Percentiles rank a stretch among this genome's conserved stretches.
phyloP scores from a whole-genome alignment of 1,140 invertebrate genomes.

The Centruroides vittatus region DNA sequence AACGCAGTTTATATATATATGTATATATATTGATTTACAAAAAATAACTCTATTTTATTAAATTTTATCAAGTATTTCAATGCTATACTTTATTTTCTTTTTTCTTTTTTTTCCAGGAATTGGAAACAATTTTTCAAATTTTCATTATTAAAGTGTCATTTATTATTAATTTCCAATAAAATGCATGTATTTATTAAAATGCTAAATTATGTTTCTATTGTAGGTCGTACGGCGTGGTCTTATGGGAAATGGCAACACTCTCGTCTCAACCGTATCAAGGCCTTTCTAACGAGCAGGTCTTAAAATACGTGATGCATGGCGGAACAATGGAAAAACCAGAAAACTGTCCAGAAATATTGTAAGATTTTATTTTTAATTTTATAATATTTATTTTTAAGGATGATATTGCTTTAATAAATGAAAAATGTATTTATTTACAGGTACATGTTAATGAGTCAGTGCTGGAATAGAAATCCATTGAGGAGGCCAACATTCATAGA shows the following conservation, averaged over 20 bases:
- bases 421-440: conserved; percentile 22
- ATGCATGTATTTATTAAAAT: no score
- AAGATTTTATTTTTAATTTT: conserved; percentile 19
- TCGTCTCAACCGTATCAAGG: conserved; percentile 91
- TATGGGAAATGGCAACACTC: conserved; percentile 96
- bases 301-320: conserved; percentile 77
- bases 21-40: no score
- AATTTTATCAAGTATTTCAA: no score
- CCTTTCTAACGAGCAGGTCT: conserved; percentile 53
- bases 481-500: conserved; percentile 71
- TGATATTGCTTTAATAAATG: background rate
- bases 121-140: no score
- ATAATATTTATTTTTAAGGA: background rate
- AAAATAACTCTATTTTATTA: no score
- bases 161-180: no score
- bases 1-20: no score
- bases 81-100: no score
- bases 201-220: no score
- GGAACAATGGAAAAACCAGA: conserved; percentile 84
- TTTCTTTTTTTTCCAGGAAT: no score
- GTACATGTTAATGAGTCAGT: conserved; percentile 71
- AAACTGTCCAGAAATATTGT: conserved; percentile 76
- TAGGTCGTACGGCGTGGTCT: conserved; percentile 71
- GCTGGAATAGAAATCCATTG: conserved; percentile 66
- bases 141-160: no score